These are phyloP conservation scores for Marmota monax DNA, from an alignment of 2,113 vertebrate species.

Conservation along the genomic window DNA sequence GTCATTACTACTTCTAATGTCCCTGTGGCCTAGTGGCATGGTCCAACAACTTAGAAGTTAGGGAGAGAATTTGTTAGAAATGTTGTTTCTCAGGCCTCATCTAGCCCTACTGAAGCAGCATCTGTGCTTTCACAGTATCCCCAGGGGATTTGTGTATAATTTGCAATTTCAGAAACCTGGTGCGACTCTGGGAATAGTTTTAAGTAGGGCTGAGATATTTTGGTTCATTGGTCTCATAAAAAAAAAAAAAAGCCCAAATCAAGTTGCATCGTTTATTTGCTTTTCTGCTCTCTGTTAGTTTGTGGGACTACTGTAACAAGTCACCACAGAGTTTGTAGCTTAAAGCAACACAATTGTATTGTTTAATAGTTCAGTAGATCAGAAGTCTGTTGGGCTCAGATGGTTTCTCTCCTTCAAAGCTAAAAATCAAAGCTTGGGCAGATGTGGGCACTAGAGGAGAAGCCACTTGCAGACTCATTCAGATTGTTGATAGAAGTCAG, in stretches of 20 bases:
- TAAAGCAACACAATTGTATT: not conserved
- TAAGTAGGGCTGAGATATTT: slow-evolving; percentile 8
- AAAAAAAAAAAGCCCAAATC: not conserved
- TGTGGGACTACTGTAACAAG: not conserved
- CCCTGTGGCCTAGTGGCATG: too few species aligned
- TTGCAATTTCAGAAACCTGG: not conserved
- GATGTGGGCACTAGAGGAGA: not conserved
- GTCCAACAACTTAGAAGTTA: not conserved
- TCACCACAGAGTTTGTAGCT: not conserved
- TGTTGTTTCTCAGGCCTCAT: not conserved
- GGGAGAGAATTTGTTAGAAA: not conserved
- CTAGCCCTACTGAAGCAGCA: not conserved
- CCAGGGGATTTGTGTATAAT: not conserved
- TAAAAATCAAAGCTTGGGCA: not conserved
- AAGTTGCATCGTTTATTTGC: slow-evolving; percentile 2
- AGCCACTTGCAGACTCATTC: not conserved
- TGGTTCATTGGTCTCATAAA: not conserved
- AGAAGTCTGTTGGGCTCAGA: not conserved
- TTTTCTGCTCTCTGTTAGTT: slow-evolving; percentile 33
- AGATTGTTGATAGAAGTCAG: slow-evolving; percentile 25
- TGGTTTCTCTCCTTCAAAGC: slow-evolving; percentile 29
- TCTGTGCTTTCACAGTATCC: not conserved
- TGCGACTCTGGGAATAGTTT: not conserved
- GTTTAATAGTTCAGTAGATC: not conserved
- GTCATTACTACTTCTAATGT: not conserved